Evolutionary conservation across 2,888 invertebrate species (phyloP).

Genomic region (Diplolepis rosae): DNA sequence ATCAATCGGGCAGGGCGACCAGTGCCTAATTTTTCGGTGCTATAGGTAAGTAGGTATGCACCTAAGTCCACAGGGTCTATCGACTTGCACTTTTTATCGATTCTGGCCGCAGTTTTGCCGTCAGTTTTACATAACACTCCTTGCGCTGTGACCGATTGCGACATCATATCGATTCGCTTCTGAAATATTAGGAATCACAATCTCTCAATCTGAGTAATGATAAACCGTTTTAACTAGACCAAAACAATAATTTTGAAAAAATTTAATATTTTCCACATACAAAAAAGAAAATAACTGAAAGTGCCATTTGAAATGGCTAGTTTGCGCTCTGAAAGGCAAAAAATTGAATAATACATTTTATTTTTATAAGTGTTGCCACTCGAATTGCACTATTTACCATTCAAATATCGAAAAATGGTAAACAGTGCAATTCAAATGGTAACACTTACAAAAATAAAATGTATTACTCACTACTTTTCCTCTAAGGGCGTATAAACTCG

Average conservation of each 20-base stretch:
- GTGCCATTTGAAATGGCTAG: too few relatives aligned
- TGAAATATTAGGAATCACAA: constrained; percentile 2
- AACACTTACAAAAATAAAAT: too few relatives aligned
- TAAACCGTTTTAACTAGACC: neutral
- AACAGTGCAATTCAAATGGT: too few relatives aligned
- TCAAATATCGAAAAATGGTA: too few relatives aligned
- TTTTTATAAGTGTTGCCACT: too few relatives aligned
- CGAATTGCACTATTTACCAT: too few relatives aligned
- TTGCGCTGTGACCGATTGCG: constrained; percentile 42
- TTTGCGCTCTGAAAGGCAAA: too few relatives aligned
- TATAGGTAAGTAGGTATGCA: constrained; percentile 60
- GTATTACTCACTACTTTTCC: too few relatives aligned
- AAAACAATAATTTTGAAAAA: neutral
- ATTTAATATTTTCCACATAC: too few relatives aligned
- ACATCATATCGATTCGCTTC: constrained; percentile 41
- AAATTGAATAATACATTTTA: too few relatives aligned
- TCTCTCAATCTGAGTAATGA: neutral
- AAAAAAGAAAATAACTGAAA: too few relatives aligned
- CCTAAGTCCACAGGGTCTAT: constrained; percentile 45
- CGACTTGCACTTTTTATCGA: constrained; percentile 50
- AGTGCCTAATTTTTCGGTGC: constrained; percentile 60
- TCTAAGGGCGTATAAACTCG: too few relatives aligned
- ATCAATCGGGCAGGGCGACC: constrained; percentile 58
- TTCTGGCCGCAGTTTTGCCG: constrained; percentile 52
- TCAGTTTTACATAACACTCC: constrained; percentile 60